A percentile compares a stretch with the other conserved stretches of the same genome.
Conservation (phyloP, 2,113 vertebrate species). For the Oryzias woworae region DNA sequence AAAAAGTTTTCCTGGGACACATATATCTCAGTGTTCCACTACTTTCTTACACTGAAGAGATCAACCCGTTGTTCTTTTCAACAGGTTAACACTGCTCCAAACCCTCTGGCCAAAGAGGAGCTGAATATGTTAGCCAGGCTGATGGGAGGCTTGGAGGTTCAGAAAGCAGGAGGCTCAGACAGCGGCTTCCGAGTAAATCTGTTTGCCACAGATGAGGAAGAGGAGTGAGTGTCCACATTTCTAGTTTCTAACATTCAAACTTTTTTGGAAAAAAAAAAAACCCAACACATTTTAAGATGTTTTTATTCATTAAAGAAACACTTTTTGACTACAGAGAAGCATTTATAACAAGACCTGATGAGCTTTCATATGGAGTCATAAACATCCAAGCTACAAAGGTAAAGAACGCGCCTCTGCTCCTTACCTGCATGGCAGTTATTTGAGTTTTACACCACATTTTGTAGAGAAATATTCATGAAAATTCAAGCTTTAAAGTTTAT, state of each 20-base stretch:
- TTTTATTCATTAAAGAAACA: neutral
- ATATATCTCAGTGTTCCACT: too few relatives aligned
- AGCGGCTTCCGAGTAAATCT: slow-evolving; percentile 89
- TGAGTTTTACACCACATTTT: neutral
- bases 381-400: slow-evolving; percentile 94
- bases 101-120: slow-evolving; percentile 95
- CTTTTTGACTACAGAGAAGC: slow-evolving; percentile 80
- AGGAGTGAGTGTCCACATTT: slow-evolving; percentile 82
- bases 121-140: slow-evolving; percentile 91
- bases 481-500: slow-evolving; percentile 14
- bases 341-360: slow-evolving; percentile 85
- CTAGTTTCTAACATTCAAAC: neutral
- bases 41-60: neutral
- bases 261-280: neutral
- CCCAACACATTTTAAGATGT: neutral
- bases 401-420: slow-evolving; percentile 9
- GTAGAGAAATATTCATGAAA: neutral
- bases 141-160: slow-evolving; percentile 88
- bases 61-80: slow-evolving; percentile 14
- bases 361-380: slow-evolving; percentile 87
- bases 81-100: slow-evolving; percentile 88
- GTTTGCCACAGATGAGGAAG: slow-evolving; percentile 92
- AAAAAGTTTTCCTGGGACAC: too few relatives aligned
- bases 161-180: slow-evolving; percentile 79
- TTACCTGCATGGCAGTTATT: too few relatives aligned